These are phyloP conservation scores for Pseudomyrmex concolor DNA, from an alignment of 1,140 invertebrate genomes.

Conservation along the genomic window DNA sequence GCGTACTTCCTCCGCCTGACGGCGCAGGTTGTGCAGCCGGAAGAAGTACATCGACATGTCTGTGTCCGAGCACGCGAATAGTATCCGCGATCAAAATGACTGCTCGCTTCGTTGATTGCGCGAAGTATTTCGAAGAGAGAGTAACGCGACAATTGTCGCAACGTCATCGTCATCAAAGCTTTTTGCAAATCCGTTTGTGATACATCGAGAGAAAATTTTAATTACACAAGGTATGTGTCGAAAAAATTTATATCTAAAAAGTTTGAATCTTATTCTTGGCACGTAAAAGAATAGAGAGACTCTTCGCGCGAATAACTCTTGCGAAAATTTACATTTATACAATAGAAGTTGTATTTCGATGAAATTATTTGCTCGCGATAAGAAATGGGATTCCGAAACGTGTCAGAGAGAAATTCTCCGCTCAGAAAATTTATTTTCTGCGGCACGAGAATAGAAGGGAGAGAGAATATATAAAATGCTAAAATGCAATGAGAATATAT, in stretches of 20 bases:
- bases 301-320: not conserved
- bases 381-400: not conserved
- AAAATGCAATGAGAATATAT: not conserved
- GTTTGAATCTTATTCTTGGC: not conserved
- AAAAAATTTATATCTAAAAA: not conserved
- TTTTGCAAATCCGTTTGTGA: not conserved
- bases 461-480: not conserved
- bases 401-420: not conserved
- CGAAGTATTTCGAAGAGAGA: constrained; percentile 29
- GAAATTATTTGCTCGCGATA: not conserved
- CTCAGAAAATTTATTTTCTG: not conserved
- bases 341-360: not conserved
- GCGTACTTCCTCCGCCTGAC: constrained; percentile 90
- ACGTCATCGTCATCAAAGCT: not conserved
- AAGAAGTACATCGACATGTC: constrained; percentile 98
- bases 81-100: constrained; percentile 54
- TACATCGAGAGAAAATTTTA: not conserved
- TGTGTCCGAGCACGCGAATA: constrained; percentile 73
- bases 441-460: not conserved
- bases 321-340: not conserved
- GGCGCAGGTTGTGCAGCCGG: constrained; percentile 94
- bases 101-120: constrained; percentile 18
- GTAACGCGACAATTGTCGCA: not conserved
- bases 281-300: not conserved
- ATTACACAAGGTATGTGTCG: not conserved